phyloP scores from a whole-genome alignment of 2,888 invertebrate species.

The Andrena marginata region DNA sequence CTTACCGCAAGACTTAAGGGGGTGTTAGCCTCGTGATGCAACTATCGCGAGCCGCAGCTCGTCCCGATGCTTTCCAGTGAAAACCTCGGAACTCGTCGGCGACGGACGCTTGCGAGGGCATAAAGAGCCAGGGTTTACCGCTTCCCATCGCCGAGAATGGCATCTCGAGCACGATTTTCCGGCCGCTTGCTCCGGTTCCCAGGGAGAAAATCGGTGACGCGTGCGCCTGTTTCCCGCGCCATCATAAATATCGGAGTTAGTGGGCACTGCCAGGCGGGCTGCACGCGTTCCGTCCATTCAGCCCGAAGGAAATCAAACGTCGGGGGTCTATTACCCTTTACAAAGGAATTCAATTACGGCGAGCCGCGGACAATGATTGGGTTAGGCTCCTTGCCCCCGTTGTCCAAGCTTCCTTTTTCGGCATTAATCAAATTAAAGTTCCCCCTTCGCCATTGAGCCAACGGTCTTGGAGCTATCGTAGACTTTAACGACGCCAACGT shows the following conservation, averaged over 20 bases:
- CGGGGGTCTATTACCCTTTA: not conserved
- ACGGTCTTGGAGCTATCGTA: not conserved
- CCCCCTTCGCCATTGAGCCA: constrained; percentile 10
- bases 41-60: constrained; percentile 3
- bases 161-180: not conserved
- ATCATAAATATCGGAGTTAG: constrained; percentile 2
- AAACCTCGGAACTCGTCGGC: not conserved
- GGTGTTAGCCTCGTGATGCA: not conserved
- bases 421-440: constrained; percentile 58
- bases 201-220: not conserved
- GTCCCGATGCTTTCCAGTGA: not conserved
- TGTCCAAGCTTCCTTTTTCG: not conserved
- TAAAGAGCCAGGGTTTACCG: not conserved
- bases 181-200: not conserved
- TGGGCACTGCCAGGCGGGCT: not conserved
- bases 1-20: not conserved
- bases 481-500: not conserved
- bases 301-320: constrained; percentile 29
- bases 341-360: constrained; percentile 41
- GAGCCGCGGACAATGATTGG: constrained; percentile 28
- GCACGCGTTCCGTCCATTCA: constrained; percentile 25
- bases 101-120: not conserved
- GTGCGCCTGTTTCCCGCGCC: not conserved
- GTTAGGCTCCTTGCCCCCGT: not conserved
- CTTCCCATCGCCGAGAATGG: not conserved